These are phyloP conservation scores for Mastomys coucha DNA, from an alignment of 2,113 vertebrate species.

Conservation along the genomic window DNA sequence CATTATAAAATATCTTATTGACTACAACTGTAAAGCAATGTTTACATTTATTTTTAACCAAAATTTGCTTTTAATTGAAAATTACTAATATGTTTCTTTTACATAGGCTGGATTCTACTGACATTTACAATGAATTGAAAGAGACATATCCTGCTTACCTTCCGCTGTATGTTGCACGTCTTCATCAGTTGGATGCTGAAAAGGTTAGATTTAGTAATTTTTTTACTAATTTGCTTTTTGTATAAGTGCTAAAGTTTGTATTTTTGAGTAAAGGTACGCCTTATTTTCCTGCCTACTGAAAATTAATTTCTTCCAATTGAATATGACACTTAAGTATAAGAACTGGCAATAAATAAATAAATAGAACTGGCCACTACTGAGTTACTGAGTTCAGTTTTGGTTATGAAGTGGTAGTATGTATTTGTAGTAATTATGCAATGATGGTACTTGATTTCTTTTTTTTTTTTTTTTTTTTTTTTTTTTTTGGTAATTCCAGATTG, in stretches of 20 bases:
- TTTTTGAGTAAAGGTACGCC: not conserved
- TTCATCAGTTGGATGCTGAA: conserved; percentile 98
- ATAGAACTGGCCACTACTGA: too few species aligned
- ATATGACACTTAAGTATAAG: not conserved
- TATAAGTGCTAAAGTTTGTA: not conserved
- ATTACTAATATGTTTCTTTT: conserved; percentile 64
- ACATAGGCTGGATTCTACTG: conserved; percentile 92
- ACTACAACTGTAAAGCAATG: conserved; percentile 5
- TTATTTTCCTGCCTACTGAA: not conserved
- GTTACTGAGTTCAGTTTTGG: not conserved
- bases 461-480: too few species aligned
- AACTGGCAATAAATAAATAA: too few species aligned
- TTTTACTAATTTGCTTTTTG: conserved; percentile 39
- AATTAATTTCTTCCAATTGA: not conserved
- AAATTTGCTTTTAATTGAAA: conserved; percentile 52
- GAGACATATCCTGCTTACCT: conserved; percentile 94
- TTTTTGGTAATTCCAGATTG: not conserved
- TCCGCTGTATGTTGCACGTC: conserved; percentile 95
- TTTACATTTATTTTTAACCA: conserved; percentile 23
- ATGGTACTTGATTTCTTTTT: too few species aligned
- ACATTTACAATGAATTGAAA: conserved; percentile 95
- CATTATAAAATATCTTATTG: conserved; percentile 11
- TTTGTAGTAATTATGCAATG: too few species aligned
- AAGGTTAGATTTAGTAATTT: conserved; percentile 89
- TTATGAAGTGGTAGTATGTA: not conserved